Evolutionary conservation across 2,888 invertebrate species (phyloP), one percentile per base, ranked within the genome.

Genomic region (Leptinotarsa peninsularis): DNA sequence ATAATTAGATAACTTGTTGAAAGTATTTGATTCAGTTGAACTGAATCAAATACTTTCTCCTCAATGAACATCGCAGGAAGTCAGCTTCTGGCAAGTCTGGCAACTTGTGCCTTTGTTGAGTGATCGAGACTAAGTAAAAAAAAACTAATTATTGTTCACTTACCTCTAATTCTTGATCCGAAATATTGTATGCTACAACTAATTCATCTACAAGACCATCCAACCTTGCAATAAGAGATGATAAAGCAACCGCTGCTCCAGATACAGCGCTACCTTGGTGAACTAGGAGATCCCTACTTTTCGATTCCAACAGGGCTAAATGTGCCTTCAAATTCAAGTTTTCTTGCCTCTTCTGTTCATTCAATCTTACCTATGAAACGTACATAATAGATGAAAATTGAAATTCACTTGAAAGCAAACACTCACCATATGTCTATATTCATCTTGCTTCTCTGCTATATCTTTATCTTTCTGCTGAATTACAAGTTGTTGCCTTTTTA

Each of bases 331-430:
- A 88, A 60, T 92, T 90, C 75, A 93, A 89, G 84, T 92, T 92
- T 85, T 93, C 93, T 86, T 93, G 93, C 77, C 93, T 92, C 83
- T 94, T 91, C 88, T 95, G 95, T 87, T 96, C 96, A 85, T 93
- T 94, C 86, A 95, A 91, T 80, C 94, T 91, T 18, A 73, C 73
- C 80, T 80, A 54, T 4, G 21, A 58, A 58, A 58, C 13, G 4
- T 13, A 14, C 2, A 15, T 15, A 23, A 15, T 23, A 23, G 15
- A 27, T 14, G 23, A 23, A 58, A 15, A 58, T 23, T 58, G 3
- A 58, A 23, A 21, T 58, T 58, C 23, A 17, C 4, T 58, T 23
- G 23, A 52, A 52, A 52, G n/a, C 50, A 27, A 52, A 27, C 17
- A 72, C 79, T 73, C 72, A 80, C 94, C 76, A 95, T 90, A 85